Percentiles rank a stretch among this genome's conserved stretches.
phyloP scores from a whole-genome alignment of 2,797 vertebrate species.

The Myotis vivesi region DNA sequence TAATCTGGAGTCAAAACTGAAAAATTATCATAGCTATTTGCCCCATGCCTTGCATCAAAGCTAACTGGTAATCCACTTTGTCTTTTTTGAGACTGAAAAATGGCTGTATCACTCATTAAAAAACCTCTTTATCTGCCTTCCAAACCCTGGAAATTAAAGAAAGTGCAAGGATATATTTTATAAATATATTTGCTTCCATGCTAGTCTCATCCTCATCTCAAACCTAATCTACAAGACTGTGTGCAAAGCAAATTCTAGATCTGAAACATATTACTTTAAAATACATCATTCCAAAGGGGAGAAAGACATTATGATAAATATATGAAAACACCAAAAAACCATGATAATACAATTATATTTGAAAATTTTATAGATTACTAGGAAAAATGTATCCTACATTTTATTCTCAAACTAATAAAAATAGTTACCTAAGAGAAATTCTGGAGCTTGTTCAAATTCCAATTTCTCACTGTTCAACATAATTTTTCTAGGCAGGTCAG shows the following conservation, averaged over 20 bases:
- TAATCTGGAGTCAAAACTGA: neutral
- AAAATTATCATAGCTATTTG: neutral
- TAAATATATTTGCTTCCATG: neutral
- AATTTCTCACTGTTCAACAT: slow-evolving; percentile 91
- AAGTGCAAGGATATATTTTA: slow-evolving; percentile 40
- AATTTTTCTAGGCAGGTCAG: slow-evolving; percentile 92
- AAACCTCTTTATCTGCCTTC: neutral
- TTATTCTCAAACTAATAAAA: slow-evolving; percentile 24
- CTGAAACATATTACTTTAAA: neutral
- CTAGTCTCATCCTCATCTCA: neutral
- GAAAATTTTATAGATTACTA: neutral
- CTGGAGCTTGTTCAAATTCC: slow-evolving; percentile 89
- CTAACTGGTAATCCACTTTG: neutral
- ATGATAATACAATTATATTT: neutral
- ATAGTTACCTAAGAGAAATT: slow-evolving; percentile 91
- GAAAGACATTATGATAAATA: neutral
- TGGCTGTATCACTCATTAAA: neutral
- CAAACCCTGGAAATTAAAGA: neutral
- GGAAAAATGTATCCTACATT: neutral
- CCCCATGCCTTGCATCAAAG: too few relatives aligned
- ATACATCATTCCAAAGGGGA: neutral
- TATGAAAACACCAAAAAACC: neutral
- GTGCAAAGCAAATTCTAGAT: neutral
- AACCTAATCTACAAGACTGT: neutral
- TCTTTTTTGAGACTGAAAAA: neutral